A percentile compares a stretch with the other conserved stretches of the same genome.
Conservation (phyloP, 2,113 vertebrate genomes). For the Cavia porcellus region DNA sequence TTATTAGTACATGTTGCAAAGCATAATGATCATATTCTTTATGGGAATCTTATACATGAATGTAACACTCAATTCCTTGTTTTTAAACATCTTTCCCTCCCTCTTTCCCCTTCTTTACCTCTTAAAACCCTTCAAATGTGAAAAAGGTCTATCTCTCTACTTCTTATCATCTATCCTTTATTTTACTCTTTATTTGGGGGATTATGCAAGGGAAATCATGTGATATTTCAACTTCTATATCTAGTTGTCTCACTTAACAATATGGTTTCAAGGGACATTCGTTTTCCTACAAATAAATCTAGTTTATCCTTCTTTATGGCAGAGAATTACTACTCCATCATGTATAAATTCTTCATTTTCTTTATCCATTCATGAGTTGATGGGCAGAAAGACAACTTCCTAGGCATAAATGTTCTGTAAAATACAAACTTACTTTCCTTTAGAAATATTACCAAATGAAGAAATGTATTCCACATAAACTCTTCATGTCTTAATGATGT, state of each 20-base stretch:
- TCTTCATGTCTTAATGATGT: neutral
- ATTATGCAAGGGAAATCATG: neutral
- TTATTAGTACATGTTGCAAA: neutral
- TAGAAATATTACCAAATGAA: neutral
- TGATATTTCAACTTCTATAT: neutral
- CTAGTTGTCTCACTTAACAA: neutral
- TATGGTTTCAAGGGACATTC: neutral
- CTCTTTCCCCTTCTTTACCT: neutral
- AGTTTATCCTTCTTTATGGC: neutral
- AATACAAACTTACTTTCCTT: neutral
- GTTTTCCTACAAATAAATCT: neutral
- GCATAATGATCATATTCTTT: neutral
- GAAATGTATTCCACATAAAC: conserved; percentile 41
- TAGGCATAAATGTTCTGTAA: neutral
- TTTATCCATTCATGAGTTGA: neutral
- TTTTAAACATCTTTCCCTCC: neutral
- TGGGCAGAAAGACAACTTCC: neutral
- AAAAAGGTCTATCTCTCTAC: neutral
- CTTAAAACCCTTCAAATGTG: neutral
- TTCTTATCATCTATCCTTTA: neutral
- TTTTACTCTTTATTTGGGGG: neutral
- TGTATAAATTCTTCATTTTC: neutral
- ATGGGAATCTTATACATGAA: no score
- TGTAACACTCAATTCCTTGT: neutral
- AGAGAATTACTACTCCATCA: neutral